A percentile compares a stretch with the other conserved stretches of the same genome.
These are phyloP conservation scores for Mythimna albipuncta DNA, from an alignment of 2,888 invertebrate genomes.

Conservation along the genomic window DNA sequence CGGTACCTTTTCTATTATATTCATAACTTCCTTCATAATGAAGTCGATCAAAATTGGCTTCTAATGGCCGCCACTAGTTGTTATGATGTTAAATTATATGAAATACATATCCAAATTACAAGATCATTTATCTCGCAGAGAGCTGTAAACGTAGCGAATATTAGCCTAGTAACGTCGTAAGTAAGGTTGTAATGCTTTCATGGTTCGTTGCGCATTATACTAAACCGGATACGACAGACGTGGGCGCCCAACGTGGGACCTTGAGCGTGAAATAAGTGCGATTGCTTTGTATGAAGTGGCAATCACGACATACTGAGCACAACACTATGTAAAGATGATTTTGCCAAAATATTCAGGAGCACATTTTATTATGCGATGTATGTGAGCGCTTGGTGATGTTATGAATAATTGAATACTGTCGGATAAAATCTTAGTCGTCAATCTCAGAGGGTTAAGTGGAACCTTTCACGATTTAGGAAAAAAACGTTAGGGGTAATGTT, in stretches of 20 bases:
- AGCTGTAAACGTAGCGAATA: conserved; percentile 64
- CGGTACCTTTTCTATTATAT: conserved; percentile 19
- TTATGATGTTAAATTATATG: conserved; percentile 19
- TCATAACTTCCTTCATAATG: not conserved
- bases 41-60: conserved; percentile 6
- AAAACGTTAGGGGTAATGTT: conserved; percentile 26
- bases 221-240: conserved; percentile 64
- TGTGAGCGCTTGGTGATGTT: conserved; percentile 25
- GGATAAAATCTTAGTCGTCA: conserved; percentile 46
- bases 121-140: conserved; percentile 42
- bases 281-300: conserved; percentile 76
- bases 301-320: conserved; percentile 61
- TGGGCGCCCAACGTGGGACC: conserved; percentile 63
- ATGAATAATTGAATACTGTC: conserved; percentile 52
- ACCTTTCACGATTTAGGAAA: conserved; percentile 24
- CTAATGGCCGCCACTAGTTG: conserved; percentile 1
- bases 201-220: conserved; percentile 76
- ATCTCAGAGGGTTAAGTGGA: conserved; percentile 38
- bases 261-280: conserved; percentile 75
- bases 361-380: conserved; percentile 32
- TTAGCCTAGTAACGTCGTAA: conserved; percentile 72
- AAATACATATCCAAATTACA: conserved; percentile 39
- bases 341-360: conserved; percentile 43
- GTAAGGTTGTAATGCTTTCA: conserved; percentile 77
- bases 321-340: conserved; percentile 44